Evolutionary conservation across 2,888 invertebrate species (phyloP), one percentile per base, ranked within the genome.

Genomic region (Xestia xanthographa): DNA sequence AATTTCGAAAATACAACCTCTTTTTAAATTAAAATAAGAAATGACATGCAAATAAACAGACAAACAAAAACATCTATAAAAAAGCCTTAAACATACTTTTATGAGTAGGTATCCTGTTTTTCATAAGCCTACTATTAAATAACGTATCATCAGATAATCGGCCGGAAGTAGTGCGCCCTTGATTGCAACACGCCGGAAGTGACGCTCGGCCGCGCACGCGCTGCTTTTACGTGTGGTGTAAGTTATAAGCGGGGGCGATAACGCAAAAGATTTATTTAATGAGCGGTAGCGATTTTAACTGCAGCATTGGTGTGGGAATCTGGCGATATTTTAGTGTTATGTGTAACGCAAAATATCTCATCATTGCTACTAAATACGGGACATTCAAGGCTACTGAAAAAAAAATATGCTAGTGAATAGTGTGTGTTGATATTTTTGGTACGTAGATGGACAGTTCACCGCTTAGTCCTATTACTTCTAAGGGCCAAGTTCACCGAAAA

Each of bases 141-240:
- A 78, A 78, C 43, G 45, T 74, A 86, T 86, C 77, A 77, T 85
- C 73, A 75, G 87, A 86, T 83, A 78, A 87, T 81, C 79, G 66
- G 58, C 79, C 84, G 87, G 88, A 88, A 88, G 82, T 86, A 62
- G 66, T 50, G 77, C 79, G 88, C 82, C 88, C 87, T 87, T 88
- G 84, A 85, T 87, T 87, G 79, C 80, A 80, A 67, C 66, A 66
- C 72, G 72, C 85, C 86, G 87, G 87, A 87, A 88, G 84, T 83
- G 72, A 80, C 69, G 86, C 63, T 85, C 69, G 83, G 79, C 34
- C 60, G 88, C 86, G 86, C 83, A 68, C 65, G 80, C 75, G 80
- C 82, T 45, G 60, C 58, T 80, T 80, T 76, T 11, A 2, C 43
- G 50, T 29, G 11, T 65, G 87, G 79, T 65, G 12, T 38, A 75